These are phyloP conservation scores for Netelia melanura DNA, from an alignment of 2,888 invertebrate species.

Conservation along the genomic window DNA sequence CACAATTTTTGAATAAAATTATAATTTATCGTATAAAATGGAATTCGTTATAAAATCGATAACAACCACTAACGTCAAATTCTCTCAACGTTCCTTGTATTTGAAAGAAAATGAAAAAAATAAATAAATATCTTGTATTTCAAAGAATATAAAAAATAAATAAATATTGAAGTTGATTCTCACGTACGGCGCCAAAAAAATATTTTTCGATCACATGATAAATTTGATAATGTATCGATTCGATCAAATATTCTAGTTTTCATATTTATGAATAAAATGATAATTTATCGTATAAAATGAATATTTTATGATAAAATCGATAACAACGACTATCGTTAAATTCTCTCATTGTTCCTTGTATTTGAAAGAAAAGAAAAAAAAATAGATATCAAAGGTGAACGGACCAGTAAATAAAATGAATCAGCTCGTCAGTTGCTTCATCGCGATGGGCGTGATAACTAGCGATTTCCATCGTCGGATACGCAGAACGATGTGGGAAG, in stretches of 20 bases:
- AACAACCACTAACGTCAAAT: not conserved
- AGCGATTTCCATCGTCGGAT: not conserved
- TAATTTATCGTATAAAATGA: no score
- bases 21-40: no score
- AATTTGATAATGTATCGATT: no score
- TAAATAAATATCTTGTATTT: not conserved
- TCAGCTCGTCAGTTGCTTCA: slow-evolving; percentile 5
- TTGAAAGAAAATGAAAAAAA: not conserved
- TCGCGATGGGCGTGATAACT: not conserved
- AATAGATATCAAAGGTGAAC: not conserved
- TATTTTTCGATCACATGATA: no score
- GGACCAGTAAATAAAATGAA: not conserved
- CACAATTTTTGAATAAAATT: no score
- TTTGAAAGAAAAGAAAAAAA: not conserved
- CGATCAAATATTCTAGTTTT: no score
- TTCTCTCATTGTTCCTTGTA: not conserved
- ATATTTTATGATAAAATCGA: no score
- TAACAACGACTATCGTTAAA: not conserved
- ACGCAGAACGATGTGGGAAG: slow-evolving; percentile 5
- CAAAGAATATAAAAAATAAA: no score
- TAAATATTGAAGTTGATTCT: no score
- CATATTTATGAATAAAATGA: no score
- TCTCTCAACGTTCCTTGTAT: not conserved
- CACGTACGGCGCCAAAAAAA: no score
- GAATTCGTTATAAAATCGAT: no score